Evolutionary conservation across 2,888 invertebrate species (phyloP), one percentile per base, ranked within the genome.

Genomic region (Oxytorus armatus): DNA sequence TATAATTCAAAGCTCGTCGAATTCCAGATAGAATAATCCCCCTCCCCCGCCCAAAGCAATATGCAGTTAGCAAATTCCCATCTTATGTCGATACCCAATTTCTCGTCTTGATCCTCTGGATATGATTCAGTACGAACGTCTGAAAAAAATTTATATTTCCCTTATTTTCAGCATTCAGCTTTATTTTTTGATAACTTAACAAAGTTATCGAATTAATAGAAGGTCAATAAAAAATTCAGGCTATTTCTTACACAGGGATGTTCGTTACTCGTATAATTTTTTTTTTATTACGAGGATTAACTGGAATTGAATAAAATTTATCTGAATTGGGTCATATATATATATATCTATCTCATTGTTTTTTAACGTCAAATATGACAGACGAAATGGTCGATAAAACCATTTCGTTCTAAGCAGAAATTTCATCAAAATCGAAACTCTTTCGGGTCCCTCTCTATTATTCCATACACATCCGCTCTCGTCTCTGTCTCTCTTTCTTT

Each of bases 381-480:
- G 3, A 44, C n/a, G 25, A 18, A 25, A 39, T 55, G 18, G 16
- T 8, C n/a, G n/a, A n/a, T 36, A 49, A 8, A n/a, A 25, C 8
- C 8, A 33, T n/a, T 23, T 61, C 42, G 42, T 16, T 53, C 29
- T 11, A 10, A n/a, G 11, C 29, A 10, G n/a, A 49, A 63, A 63
- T 65, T 29, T 39, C 29, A 18, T 16, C 10, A 42, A 14, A 68
- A 68, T 42, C 42, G 42, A 53, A 65, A 33, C 42, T 55, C 3
- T 57, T 16, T 33, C 33, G 51, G 11, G 11, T 33, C 18, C 18
- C 57, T 57, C 57, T 33, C 1, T 68, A 25, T 55, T n/a, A 55
- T 18, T 29, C 42, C 29, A 36, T n/a, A 23, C 42, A 59, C n/a
- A 49, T 49, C 18, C 7, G 11, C 5, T 14, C 21, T 21, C 29